A percentile compares a stretch with the other conserved stretches of the same genome.
These are phyloP conservation scores for Tetramorium bicarinatum DNA, from an alignment of 2,888 invertebrate species.

Conservation along the genomic window DNA sequence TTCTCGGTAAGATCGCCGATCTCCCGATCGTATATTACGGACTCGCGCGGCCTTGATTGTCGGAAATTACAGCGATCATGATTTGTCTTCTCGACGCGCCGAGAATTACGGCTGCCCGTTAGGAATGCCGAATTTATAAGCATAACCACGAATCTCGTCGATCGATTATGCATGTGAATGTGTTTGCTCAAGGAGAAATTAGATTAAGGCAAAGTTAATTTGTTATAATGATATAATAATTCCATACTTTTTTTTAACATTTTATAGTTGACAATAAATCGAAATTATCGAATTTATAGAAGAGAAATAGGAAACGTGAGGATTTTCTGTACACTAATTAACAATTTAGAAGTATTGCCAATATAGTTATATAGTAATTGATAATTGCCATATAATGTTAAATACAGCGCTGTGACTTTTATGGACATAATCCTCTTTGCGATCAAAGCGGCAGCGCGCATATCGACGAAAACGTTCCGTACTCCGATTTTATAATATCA, in stretches of 20 bases:
- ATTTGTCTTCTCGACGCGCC: slow-evolving; percentile 75
- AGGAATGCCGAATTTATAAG: slow-evolving; percentile 53
- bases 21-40: slow-evolving; percentile 67
- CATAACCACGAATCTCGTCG: slow-evolving; percentile 12
- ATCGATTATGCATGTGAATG: neutral
- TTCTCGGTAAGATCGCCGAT: slow-evolving; percentile 72
- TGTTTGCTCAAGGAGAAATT: neutral
- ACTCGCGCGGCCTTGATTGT: slow-evolving; percentile 63
- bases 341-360: neutral
- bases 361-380: neutral
- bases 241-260: neutral
- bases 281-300: neutral
- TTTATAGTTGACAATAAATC: neutral
- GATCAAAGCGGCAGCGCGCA: slow-evolving; percentile 10
- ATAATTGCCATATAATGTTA: neutral
- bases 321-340: slow-evolving; percentile 4
- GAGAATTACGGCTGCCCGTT: slow-evolving; percentile 29
- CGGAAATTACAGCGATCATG: slow-evolving; percentile 70
- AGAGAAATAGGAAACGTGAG: neutral
- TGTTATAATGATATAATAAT: slow-evolving; percentile 13
- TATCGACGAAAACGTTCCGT: slow-evolving; percentile 13
- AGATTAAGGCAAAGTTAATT: neutral
- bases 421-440: slow-evolving; percentile 23
- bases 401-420: slow-evolving; percentile 22
- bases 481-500: slow-evolving; percentile 63